Base-by-base conservation (phyloP, 2,797 vertebrate species). In the Chelidonichthys spinosus region DNA sequence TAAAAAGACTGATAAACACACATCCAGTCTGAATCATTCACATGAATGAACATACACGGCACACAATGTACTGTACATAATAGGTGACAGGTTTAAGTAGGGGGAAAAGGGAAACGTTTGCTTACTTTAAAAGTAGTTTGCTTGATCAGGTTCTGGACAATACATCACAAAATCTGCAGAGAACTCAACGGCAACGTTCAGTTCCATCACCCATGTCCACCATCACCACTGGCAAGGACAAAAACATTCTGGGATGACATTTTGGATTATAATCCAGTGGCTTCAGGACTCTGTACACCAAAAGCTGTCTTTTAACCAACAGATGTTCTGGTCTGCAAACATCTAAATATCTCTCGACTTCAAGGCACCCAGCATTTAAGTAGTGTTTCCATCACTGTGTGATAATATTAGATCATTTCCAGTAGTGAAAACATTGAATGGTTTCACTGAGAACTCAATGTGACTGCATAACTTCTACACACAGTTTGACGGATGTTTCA, bases 81-180 rank as follows among this genome's bases (percentile, higher is more conserved):
- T 2, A 25, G 33, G 7, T 56, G 7, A 7, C 11, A 43, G 18
- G 25, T 25, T 25, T 25, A 25, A 25, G 25, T 25, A 25, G 25
- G 25, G 25, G 25, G 25, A 25, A n/a, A 39, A 39, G 60, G 32
- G 1, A 50, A 32, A 33, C 3, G 15, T 42, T 46, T 62, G 70
- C 93, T 89, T 73, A 92, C 93, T 87, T 84, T 78, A 70, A 78
- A 79, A 79, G 82, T 55, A 61, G 60, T 69, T 80, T 70, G 71
- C 71, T 79, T 61, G 78, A 85, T 89, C 78, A 43, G 81, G 74
- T 82, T 83, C 72, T 37, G 67, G 79, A 77, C 60, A 70, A 55
- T 39, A 75, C 83, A 84, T 92, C 88, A 90, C 81, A 80, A 76
- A 71, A 76, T 81, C 65, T 63, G 76, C 59, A 80, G 81, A 69